phyloP scores from a whole-genome alignment of 30 jellyfish, hydroid and myxozoan species.

The Cassiopea xamachana region DNA sequence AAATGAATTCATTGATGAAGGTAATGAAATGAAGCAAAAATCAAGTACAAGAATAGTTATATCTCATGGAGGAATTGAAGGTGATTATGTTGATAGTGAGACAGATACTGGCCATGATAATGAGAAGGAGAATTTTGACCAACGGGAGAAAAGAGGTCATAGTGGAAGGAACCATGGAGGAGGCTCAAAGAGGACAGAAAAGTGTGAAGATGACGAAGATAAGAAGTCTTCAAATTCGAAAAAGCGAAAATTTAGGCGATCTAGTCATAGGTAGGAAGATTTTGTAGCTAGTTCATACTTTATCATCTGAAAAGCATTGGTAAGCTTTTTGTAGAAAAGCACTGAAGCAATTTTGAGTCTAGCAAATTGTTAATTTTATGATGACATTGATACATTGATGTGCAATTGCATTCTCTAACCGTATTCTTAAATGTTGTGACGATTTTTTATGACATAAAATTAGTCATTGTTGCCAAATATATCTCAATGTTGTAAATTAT shows the following conservation, averaged over 20 bases:
- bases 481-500: no score
- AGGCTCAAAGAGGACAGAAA: background rate
- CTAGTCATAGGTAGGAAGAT: conserved; percentile 36
- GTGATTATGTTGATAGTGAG: background rate
- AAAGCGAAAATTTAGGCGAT: conserved; percentile 20
- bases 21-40: conserved; percentile 5
- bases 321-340: no score
- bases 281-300: background rate
- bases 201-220: background rate
- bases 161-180: background rate
- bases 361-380: no score
- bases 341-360: no score
- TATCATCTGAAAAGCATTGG: no score
- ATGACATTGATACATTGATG: no score
- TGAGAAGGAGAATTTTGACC: conserved; percentile 29
- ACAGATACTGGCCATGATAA: background rate
- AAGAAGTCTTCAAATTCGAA: background rate
- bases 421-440: no score
- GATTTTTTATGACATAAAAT: no score
- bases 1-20: conserved; percentile 72
- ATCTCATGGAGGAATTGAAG: conserved; percentile 17
- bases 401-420: no score
- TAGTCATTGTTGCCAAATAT: no score
- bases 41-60: conserved; percentile 46
- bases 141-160: conserved; percentile 1